Percentiles rank a stretch among this genome's conserved stretches.
Conservation (phyloP, 2,888 invertebrate genomes). For the Eucera pruinosa region DNA sequence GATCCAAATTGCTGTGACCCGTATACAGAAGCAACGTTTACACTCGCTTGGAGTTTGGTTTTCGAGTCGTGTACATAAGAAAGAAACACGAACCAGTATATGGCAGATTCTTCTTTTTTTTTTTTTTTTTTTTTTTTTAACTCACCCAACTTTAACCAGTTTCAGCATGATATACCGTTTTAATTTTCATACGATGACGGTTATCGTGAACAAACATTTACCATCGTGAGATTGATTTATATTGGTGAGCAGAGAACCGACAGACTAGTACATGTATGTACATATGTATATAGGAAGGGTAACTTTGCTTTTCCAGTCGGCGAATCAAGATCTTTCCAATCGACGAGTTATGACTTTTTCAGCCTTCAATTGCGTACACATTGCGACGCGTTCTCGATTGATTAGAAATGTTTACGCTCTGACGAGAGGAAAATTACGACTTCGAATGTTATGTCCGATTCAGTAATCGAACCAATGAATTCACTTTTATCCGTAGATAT, state of each 20-base stretch:
- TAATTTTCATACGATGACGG: conserved; percentile 79
- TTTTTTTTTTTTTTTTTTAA: conserved; percentile 22
- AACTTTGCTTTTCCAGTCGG: conserved; percentile 1
- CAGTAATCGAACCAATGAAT: too few species aligned
- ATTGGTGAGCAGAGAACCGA: conserved; percentile 23
- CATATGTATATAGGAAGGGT: neutral
- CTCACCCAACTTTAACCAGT: conserved; percentile 55
- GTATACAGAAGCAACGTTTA: conserved; percentile 12
- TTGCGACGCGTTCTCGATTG: neutral
- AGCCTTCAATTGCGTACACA: neutral
- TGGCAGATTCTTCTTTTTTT: conserved; percentile 56
- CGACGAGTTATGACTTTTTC: conserved; percentile 17
- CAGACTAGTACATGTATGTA: neutral
- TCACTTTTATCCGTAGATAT: too few species aligned
- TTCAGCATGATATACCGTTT: conserved; percentile 79
- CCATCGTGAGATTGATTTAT: conserved; percentile 70
- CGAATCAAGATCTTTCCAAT: conserved; percentile 13
- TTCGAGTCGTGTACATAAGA: conserved; percentile 11
- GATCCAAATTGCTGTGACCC: conserved; percentile 21
- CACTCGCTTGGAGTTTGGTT: conserved; percentile 45
- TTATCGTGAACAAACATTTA: conserved; percentile 65
- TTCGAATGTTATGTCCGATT: too few species aligned
- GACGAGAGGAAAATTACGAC: neutral
- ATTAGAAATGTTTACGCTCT: neutral
- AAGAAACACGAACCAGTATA: conserved; percentile 32